Percentiles rank a stretch among this genome's conserved stretches.
Evolutionary conservation across 2,888 invertebrate species (phyloP).

Genomic region (Hemicrepidius hirtus): DNA sequence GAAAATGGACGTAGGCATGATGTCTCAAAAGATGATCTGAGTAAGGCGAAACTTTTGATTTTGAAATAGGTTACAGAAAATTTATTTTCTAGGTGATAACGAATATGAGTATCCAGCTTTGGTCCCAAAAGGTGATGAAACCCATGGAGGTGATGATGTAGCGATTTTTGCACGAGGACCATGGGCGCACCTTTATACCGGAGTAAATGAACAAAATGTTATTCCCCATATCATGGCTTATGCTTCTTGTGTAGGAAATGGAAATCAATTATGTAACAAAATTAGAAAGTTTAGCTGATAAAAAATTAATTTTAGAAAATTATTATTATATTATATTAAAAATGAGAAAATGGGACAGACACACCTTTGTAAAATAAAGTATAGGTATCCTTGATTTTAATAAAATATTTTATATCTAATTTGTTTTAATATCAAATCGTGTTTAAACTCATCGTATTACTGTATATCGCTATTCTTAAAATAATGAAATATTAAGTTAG

Average conservation of each 20-base stretch:
- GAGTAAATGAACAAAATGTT: constrained; percentile 85
- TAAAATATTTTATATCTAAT: no score
- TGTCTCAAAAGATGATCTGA: constrained; percentile 70
- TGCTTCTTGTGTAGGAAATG: constrained; percentile 83
- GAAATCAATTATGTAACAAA: constrained; percentile 61
- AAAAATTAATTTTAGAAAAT: no score
- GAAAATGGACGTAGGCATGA: constrained; percentile 71
- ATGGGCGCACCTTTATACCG: constrained; percentile 86
- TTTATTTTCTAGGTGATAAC: constrained; percentile 63
- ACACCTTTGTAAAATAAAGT: no score
- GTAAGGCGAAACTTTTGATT: constrained; percentile 43
- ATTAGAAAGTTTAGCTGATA: no score
- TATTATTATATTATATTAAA: no score
- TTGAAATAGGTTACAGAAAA: not conserved
- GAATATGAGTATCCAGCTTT: constrained; percentile 76
- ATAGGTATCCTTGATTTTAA: no score
- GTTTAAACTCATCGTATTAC: no score
- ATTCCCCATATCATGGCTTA: constrained; percentile 86
- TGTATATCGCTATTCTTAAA: no score
- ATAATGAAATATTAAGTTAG: no score
- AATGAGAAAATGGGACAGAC: no score
- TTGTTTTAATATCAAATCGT: no score
- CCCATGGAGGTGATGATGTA: constrained; percentile 88
- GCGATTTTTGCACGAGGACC: constrained; percentile 85
- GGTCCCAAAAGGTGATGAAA: constrained; percentile 77